Evolutionary conservation across 2,888 invertebrate genomes (phyloP).

Genomic region (Hermaeophaga mercurialis): DNA sequence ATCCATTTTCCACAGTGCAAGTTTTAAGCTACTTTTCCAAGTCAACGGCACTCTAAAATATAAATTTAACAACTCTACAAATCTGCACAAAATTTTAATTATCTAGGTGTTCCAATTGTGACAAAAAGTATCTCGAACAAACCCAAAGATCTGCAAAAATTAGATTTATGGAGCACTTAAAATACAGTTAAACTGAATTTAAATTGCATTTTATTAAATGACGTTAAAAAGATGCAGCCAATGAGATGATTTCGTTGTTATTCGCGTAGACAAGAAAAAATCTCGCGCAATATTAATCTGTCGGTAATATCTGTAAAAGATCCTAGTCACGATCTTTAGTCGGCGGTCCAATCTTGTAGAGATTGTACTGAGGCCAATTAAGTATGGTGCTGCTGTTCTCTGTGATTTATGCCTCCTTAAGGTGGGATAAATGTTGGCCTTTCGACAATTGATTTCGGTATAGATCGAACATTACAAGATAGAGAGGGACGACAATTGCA

Average conservation of each 20-base stretch:
- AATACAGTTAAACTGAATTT: too few relatives aligned
- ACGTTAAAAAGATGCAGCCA: too few relatives aligned
- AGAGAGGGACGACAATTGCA: background rate
- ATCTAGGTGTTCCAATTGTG: too few relatives aligned
- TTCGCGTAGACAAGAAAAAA: conserved; percentile 21
- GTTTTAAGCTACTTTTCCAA: too few relatives aligned
- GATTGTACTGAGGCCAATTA: conserved; percentile 53
- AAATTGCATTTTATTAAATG: too few relatives aligned
- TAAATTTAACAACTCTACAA: too few relatives aligned
- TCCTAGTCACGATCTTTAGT: conserved; percentile 46
- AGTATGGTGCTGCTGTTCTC: conserved; percentile 50
- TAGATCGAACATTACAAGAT: conserved; percentile 28
- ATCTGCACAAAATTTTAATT: too few relatives aligned
- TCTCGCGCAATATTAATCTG: conserved; percentile 38
- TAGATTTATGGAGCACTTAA: too few relatives aligned
- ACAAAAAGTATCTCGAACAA: too few relatives aligned
- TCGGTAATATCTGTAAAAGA: conserved; percentile 43
- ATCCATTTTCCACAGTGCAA: too few relatives aligned
- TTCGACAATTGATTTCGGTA: conserved; percentile 49
- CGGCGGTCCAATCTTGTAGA: conserved; percentile 45
- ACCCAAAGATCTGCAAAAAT: too few relatives aligned
- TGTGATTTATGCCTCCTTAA: conserved; percentile 51
- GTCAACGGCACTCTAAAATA: too few relatives aligned
- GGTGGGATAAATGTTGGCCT: conserved; percentile 52
- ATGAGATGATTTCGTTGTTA: conserved; percentile 6